phyloP scores from a whole-genome alignment of 2,888 invertebrate species.

The Campoplex nolae region DNA sequence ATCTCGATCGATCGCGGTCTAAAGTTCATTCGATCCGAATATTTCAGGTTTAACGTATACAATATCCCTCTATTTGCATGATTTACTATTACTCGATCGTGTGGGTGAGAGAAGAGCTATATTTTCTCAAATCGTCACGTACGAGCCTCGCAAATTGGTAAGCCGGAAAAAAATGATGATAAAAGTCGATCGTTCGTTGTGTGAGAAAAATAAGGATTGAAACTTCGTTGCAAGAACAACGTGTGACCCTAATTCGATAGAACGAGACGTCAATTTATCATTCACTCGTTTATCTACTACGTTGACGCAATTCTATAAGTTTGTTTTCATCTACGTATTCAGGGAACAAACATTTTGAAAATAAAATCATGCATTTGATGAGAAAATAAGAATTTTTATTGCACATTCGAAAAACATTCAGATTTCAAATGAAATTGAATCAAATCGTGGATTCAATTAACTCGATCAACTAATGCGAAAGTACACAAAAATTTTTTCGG shows the following conservation, averaged over 20 bases:
- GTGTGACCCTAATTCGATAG: constrained; percentile 37
- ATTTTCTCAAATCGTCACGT: background rate
- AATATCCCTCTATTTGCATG: background rate
- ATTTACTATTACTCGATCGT: background rate
- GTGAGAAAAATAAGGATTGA: background rate
- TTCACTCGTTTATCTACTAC: background rate
- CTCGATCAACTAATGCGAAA: no score
- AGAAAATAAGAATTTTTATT: background rate
- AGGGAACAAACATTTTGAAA: background rate
- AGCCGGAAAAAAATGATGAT: background rate
- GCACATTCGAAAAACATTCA: background rate
- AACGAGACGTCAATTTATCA: constrained; percentile 32
- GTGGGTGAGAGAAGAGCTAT: background rate
- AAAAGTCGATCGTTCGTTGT: background rate
- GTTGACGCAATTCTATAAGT: background rate
- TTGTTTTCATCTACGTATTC: background rate
- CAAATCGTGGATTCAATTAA: background rate
- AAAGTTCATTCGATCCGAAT: background rate
- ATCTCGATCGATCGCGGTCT: background rate
- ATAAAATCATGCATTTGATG: background rate
- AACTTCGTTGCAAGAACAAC: background rate
- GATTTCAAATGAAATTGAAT: background rate
- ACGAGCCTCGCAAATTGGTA: background rate
- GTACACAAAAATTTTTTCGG: no score
- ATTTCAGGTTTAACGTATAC: background rate